A percentile compares a stretch with the other conserved stretches of the same genome.
Evolutionary conservation across 2,888 invertebrate species (phyloP).

Genomic region (Synergus itoensis): DNA sequence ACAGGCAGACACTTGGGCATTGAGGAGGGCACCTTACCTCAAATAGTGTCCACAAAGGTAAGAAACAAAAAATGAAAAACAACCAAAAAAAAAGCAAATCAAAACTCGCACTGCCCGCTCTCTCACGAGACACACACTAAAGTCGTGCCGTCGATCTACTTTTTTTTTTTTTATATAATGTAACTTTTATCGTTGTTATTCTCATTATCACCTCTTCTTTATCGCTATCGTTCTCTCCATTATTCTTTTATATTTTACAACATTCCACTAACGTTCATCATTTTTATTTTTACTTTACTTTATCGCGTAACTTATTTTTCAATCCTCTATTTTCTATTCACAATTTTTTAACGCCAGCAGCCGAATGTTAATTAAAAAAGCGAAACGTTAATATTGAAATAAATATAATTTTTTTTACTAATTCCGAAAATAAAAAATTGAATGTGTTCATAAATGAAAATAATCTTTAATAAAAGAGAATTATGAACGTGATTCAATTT

Average conservation of each 20-base stretch:
- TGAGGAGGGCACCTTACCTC: conserved; percentile 69
- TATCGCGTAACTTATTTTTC: conserved; percentile 3
- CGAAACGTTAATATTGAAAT: background rate
- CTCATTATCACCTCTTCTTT: background rate
- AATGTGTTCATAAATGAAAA: background rate
- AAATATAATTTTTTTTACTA: background rate
- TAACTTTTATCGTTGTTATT: conserved; percentile 36
- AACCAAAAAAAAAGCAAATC: conserved; percentile 51
- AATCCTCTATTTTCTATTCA: background rate
- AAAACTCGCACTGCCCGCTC: conserved; percentile 74
- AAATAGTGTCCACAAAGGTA: conserved; percentile 74
- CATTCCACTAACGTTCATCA: background rate
- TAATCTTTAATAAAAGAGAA: background rate
- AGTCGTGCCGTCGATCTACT: conserved; percentile 40
- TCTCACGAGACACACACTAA: conserved; percentile 69
- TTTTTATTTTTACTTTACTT: conserved; percentile 9
- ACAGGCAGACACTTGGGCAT: conserved; percentile 67
- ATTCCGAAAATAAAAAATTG: background rate
- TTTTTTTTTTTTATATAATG: conserved; percentile 28
- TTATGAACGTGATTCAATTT: conserved; percentile 27
- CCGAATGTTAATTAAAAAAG: background rate
- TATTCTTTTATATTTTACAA: background rate
- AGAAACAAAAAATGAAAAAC: conserved; percentile 61
- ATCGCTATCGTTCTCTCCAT: conserved; percentile 1
- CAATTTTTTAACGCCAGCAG: background rate